Conservation (phyloP, 1,140 invertebrate genomes). For the Danaus plexippus region DNA sequence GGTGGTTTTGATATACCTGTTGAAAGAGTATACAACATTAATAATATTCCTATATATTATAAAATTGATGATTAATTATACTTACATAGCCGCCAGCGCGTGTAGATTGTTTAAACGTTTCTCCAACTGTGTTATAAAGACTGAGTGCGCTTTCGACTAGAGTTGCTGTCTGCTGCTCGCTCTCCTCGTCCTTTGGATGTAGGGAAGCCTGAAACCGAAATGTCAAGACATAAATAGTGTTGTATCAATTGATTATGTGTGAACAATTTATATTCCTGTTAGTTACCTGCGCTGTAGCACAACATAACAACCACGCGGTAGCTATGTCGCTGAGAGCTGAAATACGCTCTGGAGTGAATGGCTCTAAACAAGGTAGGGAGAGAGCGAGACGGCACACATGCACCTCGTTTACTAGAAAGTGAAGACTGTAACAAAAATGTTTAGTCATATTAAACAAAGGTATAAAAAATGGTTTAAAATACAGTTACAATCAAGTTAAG, state of each 20-base stretch:
- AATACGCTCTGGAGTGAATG: conserved; percentile 84
- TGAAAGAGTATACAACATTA: not conserved
- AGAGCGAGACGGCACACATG: conserved; percentile 86
- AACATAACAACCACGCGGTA: conserved; percentile 79
- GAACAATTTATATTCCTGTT: too few relatives aligned
- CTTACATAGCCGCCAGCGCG: conserved; percentile 89
- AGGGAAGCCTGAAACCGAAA: conserved; percentile 41
- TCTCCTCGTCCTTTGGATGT: conserved; percentile 78
- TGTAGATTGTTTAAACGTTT: conserved; percentile 86
- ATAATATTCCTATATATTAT: not conserved
- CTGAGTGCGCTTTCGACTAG: conserved; percentile 73
- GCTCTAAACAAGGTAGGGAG: conserved; percentile 89
- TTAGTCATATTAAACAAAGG: too few relatives aligned
- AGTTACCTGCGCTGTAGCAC: conserved; percentile 78
- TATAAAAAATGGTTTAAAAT: too few relatives aligned
- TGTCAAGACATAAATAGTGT: conserved; percentile 5
- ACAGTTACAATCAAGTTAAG: too few relatives aligned
- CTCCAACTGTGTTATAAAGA: conserved; percentile 86
- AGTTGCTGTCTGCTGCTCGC: conserved; percentile 78
- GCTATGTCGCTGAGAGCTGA: conserved; percentile 86
- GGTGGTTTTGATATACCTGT: conserved; percentile 89
- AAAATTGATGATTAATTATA: conserved; percentile 19
- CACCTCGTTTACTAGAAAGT: conserved; percentile 85
- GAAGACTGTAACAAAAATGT: conserved; percentile 73
- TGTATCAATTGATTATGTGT: too few relatives aligned